phyloP scores from a whole-genome alignment of 2,888 invertebrate species.

The Clanis bilineata region DNA sequence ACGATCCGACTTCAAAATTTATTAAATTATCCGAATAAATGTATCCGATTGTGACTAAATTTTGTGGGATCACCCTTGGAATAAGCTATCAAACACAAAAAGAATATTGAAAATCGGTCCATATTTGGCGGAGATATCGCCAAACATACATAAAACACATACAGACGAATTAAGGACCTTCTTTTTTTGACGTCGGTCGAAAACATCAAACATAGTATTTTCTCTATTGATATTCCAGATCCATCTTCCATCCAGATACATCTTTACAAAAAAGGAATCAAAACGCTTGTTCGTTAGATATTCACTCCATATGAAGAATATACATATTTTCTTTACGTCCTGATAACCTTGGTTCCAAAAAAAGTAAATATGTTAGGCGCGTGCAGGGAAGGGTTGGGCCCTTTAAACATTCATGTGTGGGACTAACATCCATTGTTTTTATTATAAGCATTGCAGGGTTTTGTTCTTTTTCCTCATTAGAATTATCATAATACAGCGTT shows the following conservation, averaged over 20 bases:
- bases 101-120: too few relatives aligned
- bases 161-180: too few relatives aligned
- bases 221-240: neutral
- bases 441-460: slow-evolving; percentile 59
- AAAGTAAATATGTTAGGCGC: slow-evolving; percentile 46
- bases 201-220: too few relatives aligned
- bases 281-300: neutral
- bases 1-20: too few relatives aligned
- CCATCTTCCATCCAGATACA: neutral
- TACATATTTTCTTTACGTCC: slow-evolving; percentile 9
- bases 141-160: too few relatives aligned
- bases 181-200: too few relatives aligned
- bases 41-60: too few relatives aligned
- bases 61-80: too few relatives aligned
- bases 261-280: neutral
- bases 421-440: slow-evolving; percentile 61
- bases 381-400: slow-evolving; percentile 43
- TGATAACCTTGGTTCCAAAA: slow-evolving; percentile 19
- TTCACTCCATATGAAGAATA: neutral
- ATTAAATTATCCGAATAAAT: too few relatives aligned
- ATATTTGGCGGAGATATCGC: too few relatives aligned
- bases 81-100: too few relatives aligned
- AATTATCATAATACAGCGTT: slow-evolving; percentile 64
- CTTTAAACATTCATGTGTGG: slow-evolving; percentile 61
- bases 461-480: slow-evolving; percentile 55